Evolutionary conservation across 1,140 invertebrate genomes (phyloP), one percentile per base, ranked within the genome.

Genomic region (Glomeris maerens): DNA sequence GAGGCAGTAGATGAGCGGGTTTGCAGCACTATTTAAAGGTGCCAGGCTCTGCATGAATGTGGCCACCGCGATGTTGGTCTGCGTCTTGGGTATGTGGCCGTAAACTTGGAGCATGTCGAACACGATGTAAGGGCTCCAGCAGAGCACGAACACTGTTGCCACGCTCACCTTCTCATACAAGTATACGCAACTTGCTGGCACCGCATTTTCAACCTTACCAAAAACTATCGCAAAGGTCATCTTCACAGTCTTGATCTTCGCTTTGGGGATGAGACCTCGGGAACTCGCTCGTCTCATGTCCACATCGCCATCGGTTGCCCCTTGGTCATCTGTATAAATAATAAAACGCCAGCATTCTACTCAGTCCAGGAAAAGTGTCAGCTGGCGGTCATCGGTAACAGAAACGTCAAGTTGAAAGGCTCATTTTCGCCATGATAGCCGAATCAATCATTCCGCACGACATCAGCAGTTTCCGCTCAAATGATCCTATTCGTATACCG

Each of bases 151-250:
- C 14, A 92, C 90, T 93, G 76, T 44, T n/a, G n/a, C 41, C 23
- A 10, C 41, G 41, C n/a, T n/a, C n/a, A n/a, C n/a, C n/a, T n/a
- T n/a, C n/a, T n/a, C n/a, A n/a, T n/a, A n/a, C n/a, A n/a, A n/a
- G n/a, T n/a, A n/a, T n/a, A n/a, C n/a, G n/a, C n/a, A n/a, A n/a
- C n/a, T n/a, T n/a, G n/a, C n/a, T n/a, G n/a, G n/a, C 31, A 10
- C 13, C 14, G 14, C 41, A 39, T 47, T 46, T 47, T 14, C 7
- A 22, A 20, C 60, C 65, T 77, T 67, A 89, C 87, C 84, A 61
- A 91, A 85, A 52, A 95, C 88, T 59, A 95, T 95, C 50, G 90
- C 86, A 55, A 94, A 81, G 0, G 91, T 94, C 90, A 95, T 94
- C 69, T 95, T 95, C 39, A 94, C 83, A n/a, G 89, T 93, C 70